Evolutionary conservation across 2,113 vertebrate genomes (phyloP).

Genomic region (Thalassoma bifasciatum): DNA sequence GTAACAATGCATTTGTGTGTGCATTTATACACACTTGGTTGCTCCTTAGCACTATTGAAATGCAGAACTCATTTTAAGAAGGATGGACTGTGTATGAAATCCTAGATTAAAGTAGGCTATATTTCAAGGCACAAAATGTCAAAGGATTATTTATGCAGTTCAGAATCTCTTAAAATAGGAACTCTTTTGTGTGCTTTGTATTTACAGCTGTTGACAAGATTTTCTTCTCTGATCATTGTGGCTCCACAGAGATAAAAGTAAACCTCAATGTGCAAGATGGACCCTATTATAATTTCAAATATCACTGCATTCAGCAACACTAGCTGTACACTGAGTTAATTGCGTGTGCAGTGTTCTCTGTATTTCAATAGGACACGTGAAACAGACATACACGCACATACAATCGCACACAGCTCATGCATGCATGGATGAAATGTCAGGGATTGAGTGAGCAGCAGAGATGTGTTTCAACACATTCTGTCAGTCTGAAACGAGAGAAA

Average conservation of each 20-base stretch:
- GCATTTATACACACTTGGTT: not conserved
- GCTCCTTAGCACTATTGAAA: not conserved
- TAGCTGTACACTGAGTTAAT: slow-evolving; percentile 12
- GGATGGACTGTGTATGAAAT: not conserved
- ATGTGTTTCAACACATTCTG: slow-evolving; percentile 36
- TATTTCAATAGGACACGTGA: slow-evolving; percentile 9
- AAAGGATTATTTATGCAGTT: not conserved
- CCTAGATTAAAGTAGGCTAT: not conserved
- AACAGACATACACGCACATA: slow-evolving; percentile 28
- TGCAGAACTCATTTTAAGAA: not conserved
- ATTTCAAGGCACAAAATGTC: not conserved
- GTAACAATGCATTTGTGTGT: not conserved
- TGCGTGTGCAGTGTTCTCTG: not conserved
- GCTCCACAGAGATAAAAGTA: not conserved
- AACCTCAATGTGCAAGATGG: not conserved
- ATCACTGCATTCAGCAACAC: slow-evolving; percentile 14
- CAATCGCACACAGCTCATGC: slow-evolving; percentile 4
- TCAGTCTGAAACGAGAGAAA: slow-evolving; percentile 24
- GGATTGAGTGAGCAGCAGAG: slow-evolving; percentile 28
- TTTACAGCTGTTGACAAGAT: not conserved
- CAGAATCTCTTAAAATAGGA: not conserved
- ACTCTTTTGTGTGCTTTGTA: not conserved
- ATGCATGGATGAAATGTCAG: slow-evolving; percentile 22
- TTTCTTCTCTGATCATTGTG: not conserved
- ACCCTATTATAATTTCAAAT: slow-evolving; percentile 8